Percentiles rank a stretch among this genome's conserved stretches.
phyloP scores from a whole-genome alignment of 2,797 vertebrate species.

The Nothura maculosa region DNA sequence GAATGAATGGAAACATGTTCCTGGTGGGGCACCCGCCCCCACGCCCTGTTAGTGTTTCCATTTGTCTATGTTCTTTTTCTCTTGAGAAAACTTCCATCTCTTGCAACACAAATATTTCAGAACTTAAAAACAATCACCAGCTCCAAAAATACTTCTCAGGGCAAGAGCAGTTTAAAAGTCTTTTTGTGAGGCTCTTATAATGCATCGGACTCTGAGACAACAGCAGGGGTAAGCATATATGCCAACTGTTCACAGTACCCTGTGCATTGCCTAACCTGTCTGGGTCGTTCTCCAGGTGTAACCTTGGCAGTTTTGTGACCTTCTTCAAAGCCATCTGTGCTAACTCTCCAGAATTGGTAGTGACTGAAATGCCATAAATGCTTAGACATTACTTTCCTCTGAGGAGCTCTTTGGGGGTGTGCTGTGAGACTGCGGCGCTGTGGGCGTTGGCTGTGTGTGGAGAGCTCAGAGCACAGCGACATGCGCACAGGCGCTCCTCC shows the following conservation, averaged over 20 bases:
- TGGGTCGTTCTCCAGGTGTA: slow-evolving; percentile 52
- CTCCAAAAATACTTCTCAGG: slow-evolving; percentile 34
- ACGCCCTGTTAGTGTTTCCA: background rate
- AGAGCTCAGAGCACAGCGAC: slow-evolving; percentile 22
- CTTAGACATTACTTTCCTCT: slow-evolving; percentile 4
- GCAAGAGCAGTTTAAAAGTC: background rate
- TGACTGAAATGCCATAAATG: slow-evolving; percentile 16
- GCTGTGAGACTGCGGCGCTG: background rate
- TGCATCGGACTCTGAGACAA: background rate
- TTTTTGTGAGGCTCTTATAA: slow-evolving; percentile 11
- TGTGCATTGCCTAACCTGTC: slow-evolving; percentile 57
- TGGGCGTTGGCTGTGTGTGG: slow-evolving; percentile 2
- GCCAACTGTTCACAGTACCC: slow-evolving; percentile 32
- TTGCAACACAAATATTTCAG: background rate
- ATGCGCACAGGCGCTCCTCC: slow-evolving; percentile 20
- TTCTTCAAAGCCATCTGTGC: slow-evolving; percentile 69
- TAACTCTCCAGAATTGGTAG: slow-evolving; percentile 51
- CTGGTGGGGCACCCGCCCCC: background rate
- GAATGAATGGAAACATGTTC: background rate
- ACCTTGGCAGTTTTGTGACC: slow-evolving; percentile 35
- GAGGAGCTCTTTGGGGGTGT: slow-evolving; percentile 57
- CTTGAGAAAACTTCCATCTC: slow-evolving; percentile 21
- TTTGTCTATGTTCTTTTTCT: background rate
- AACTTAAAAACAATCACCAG: background rate
- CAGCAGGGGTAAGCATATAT: background rate